phyloP scores from a whole-genome alignment of 2,797 vertebrate genomes.

The Phrynocephalus guinanensis region DNA sequence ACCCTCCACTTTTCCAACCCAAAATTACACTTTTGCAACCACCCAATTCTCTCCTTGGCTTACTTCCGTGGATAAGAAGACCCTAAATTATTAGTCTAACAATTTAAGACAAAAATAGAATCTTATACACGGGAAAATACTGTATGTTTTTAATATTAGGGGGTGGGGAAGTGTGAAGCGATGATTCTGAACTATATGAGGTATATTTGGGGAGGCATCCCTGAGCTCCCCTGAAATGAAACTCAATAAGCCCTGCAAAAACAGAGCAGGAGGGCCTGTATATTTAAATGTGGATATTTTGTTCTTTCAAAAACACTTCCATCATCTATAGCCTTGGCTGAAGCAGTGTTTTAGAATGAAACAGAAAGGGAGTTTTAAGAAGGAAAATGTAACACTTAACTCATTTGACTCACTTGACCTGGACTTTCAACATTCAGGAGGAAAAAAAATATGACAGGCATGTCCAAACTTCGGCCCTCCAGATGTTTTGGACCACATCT shows the following conservation, averaged over 20 bases:
- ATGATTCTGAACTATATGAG: not conserved
- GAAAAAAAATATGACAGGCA: not conserved
- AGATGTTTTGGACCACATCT: too few species aligned
- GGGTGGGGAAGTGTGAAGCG: not conserved
- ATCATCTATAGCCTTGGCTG: not conserved
- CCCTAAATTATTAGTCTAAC: too few species aligned
- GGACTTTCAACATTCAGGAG: conserved; percentile 57
- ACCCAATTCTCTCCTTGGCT: too few species aligned
- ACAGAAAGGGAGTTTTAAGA: conserved; percentile 22
- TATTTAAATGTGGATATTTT: not conserved
- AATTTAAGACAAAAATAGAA: too few species aligned
- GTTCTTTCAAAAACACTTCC: not conserved
- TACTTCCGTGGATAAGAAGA: too few species aligned
- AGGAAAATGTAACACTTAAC: conserved; percentile 40
- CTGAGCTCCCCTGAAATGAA: not conserved
- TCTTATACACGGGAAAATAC: too few species aligned
- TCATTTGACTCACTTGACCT: conserved; percentile 59
- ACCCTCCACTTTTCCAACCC: too few species aligned
- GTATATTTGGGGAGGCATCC: not conserved
- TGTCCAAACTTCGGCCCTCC: too few species aligned
- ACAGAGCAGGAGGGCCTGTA: too few species aligned
- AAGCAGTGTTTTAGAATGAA: conserved; percentile 31
- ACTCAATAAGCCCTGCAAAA: not conserved
- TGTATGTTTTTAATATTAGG: not conserved
- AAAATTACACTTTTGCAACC: too few species aligned